Evolutionary conservation across 2,888 invertebrate species (phyloP).

Genomic region (Scaptomyza reducta): DNA sequence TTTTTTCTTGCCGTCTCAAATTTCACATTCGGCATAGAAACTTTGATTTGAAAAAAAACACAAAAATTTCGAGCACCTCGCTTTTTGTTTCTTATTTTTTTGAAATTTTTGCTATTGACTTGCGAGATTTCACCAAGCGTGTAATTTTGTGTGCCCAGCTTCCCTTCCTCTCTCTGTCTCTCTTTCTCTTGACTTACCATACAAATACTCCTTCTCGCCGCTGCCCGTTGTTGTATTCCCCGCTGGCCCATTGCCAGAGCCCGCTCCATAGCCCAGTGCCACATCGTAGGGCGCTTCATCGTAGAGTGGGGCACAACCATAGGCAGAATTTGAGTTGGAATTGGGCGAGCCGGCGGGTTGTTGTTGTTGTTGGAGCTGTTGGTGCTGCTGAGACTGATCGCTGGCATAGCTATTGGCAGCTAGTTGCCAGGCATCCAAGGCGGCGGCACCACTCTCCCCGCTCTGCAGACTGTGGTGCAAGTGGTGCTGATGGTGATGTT

Average conservation of each 20-base stretch:
- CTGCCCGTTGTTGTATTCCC: constrained; percentile 57
- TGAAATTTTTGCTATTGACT: constrained; percentile 72
- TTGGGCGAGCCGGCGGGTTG: constrained; percentile 81
- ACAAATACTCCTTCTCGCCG: constrained; percentile 84
- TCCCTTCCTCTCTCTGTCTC: background rate
- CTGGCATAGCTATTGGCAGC: constrained; percentile 57
- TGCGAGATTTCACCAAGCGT: constrained; percentile 76
- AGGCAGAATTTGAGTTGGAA: constrained; percentile 80
- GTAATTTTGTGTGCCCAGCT: constrained; percentile 65
- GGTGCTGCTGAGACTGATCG: constrained; percentile 66
- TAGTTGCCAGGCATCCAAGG: constrained; percentile 61
- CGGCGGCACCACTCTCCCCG: constrained; percentile 58
- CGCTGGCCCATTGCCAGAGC: constrained; percentile 63
- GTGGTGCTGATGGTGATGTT: constrained; percentile 70
- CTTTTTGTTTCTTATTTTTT: constrained; percentile 25
- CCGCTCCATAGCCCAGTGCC: constrained; percentile 70
- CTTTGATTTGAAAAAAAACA: constrained; percentile 38
- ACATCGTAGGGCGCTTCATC: constrained; percentile 80
- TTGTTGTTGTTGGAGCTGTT: constrained; percentile 65
- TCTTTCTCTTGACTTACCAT: constrained; percentile 75
- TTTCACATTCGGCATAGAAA: constrained; percentile 74
- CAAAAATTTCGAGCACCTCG: constrained; percentile 16
- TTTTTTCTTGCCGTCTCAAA: constrained; percentile 51
- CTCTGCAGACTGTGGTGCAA: constrained; percentile 69
- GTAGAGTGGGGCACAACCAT: constrained; percentile 78